Base-by-base conservation (phyloP, 2,797 vertebrate genomes). In the Ispidina picta region DNA sequence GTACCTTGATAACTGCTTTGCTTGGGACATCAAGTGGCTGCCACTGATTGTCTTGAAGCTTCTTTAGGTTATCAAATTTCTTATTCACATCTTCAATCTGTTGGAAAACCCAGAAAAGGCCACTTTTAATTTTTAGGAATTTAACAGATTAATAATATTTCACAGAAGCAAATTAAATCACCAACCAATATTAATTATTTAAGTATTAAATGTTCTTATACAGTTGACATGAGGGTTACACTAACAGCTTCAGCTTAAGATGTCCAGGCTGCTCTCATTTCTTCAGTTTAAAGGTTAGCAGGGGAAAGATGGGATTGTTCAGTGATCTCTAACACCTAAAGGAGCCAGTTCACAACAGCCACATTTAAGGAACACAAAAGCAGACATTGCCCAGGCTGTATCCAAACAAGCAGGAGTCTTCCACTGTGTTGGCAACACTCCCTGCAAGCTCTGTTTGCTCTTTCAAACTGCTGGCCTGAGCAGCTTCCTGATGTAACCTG, bases 61-160 rank as follows among this genome's bases (percentile, higher is more conserved):
- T 98, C 91, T 94, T 98, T 71, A 99, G 95, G 49, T 98, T 95
- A 10, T 94, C 96, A 95, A 99, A 99, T 92, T 99, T 99, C 82
- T 97, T 98, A 52, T 97, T 93, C 65, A 99, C 98, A 44, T 99
- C 98, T 94, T 98, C 97, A 6, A 99, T 96, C 99, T 99, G 31
- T 90, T 52, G 64, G 62, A 65, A 83, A 91, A 48, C 13, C 86
- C 63, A 76, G 23, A 87, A 28, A 52, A 69, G 5, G 7, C 15
- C 21, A 60, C 10, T 16, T 35, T 58, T 51, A 29, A 21, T 55
- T 64, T 43, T 15, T 41, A 31, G 62, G 17, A 28, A 28, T 6
- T 68, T 56, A 25, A 1, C 25, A 81, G 25, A 74, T 33, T 68
- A 37, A 29, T 39, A 77, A 21, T 0, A 58, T 23, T 33, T 56